A percentile compares a stretch with the other conserved stretches of the same genome.
These are phyloP conservation scores for Cylloceria caligata DNA, from an alignment of 2,888 invertebrate species.

Conservation along the genomic window DNA sequence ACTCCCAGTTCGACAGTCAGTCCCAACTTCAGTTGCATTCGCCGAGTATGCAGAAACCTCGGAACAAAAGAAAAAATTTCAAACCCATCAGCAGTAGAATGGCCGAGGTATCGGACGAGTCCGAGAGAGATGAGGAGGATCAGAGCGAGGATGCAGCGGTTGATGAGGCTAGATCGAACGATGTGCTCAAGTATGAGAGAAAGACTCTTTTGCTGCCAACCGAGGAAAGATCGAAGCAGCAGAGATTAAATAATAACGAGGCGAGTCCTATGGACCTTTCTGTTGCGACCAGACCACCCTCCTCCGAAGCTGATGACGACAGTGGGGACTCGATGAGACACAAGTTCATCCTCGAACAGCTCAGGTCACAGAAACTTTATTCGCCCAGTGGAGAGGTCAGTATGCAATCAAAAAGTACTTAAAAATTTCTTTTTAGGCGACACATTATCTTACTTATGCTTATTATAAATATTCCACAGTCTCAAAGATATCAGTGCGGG, in stretches of 20 bases:
- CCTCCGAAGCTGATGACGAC: conserved; percentile 80
- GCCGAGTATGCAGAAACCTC: conserved; percentile 80
- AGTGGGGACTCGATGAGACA: conserved; percentile 82
- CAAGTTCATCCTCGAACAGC: conserved; percentile 82
- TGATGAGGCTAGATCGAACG: conserved; percentile 73
- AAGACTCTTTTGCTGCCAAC: conserved; percentile 77
- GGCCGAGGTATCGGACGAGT: conserved; percentile 83
- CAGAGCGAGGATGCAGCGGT: conserved; percentile 74
- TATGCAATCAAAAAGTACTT: conserved; percentile 21
- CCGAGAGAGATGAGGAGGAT: conserved; percentile 74
- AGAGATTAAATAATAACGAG: conserved; percentile 81
- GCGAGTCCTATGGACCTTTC: conserved; percentile 83
- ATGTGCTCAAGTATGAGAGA: conserved; percentile 78
- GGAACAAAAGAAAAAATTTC: conserved; percentile 86
- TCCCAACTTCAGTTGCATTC: conserved; percentile 76
- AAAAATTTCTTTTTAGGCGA: too few species aligned
- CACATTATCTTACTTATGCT: too few species aligned
- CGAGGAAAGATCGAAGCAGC: conserved; percentile 78
- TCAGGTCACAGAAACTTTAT: conserved; percentile 81
- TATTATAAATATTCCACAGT: background rate
- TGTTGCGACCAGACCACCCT: conserved; percentile 82
- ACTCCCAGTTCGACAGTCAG: conserved; percentile 81
- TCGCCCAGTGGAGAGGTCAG: conserved; percentile 81
- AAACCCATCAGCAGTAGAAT: conserved; percentile 84
- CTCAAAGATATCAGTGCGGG: too few species aligned